phyloP scores from a whole-genome alignment of 2,888 invertebrate genomes.

The Cyrtodaria siliqua region DNA sequence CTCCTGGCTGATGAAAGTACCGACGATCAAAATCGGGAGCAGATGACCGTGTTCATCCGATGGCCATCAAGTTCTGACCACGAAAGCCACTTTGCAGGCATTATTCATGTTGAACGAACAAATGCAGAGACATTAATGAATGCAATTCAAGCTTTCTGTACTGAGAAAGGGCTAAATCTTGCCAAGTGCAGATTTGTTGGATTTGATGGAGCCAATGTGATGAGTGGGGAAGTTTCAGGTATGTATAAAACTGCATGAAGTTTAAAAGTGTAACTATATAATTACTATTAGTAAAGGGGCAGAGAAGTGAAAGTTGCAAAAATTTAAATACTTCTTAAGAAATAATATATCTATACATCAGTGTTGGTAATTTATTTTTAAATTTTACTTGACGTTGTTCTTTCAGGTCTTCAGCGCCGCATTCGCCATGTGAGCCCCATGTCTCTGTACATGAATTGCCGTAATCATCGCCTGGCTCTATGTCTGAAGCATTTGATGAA shows the following conservation, averaged over 20 bases:
- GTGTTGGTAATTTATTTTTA: too few species aligned
- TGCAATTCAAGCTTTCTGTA: constrained; percentile 5
- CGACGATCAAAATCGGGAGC: constrained; percentile 25
- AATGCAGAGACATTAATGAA: constrained; percentile 14
- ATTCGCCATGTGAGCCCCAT: constrained; percentile 32
- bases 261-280: too few species aligned
- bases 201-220: constrained; percentile 22
- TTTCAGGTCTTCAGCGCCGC: constrained; percentile 37
- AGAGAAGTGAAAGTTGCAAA: too few species aligned
- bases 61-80: constrained; percentile 4
- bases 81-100: constrained; percentile 6
- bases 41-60: constrained; percentile 4
- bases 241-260: too few species aligned
- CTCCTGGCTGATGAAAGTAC: constrained; percentile 28
- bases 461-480: constrained; percentile 49
- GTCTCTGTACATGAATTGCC: constrained; percentile 43
- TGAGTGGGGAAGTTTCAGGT: constrained; percentile 26
- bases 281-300: too few species aligned
- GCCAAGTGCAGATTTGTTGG: constrained; percentile 13
- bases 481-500: constrained; percentile 55
- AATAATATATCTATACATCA: too few species aligned
- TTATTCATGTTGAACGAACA: constrained; percentile 12
- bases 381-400: too few species aligned
- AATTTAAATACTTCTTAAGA: too few species aligned
- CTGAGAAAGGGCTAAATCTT: constrained; percentile 8